Evolutionary conservation across 2,113 vertebrate genomes (phyloP).

Genomic region (Hepsetus odoe): DNA sequence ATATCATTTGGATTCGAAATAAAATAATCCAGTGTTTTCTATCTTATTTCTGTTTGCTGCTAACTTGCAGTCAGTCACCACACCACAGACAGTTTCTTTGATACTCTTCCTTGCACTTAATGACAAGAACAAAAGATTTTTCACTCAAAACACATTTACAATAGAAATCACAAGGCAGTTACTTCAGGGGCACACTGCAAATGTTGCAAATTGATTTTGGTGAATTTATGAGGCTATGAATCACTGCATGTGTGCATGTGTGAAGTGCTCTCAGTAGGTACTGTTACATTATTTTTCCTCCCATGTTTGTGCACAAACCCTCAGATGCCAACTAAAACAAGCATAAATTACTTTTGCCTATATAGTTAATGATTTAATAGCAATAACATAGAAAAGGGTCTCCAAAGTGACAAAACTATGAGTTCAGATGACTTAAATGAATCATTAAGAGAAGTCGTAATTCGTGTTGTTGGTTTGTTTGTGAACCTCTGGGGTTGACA

Average conservation of each 20-base stretch:
- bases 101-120: too few relatives aligned
- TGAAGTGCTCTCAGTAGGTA: slow-evolving; percentile 18
- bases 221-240: too few relatives aligned
- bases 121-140: too few relatives aligned
- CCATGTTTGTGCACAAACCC: background rate
- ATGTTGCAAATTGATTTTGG: too few relatives aligned
- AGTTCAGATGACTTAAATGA: slow-evolving; percentile 40
- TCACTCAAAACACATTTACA: too few relatives aligned
- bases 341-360: slow-evolving; percentile 25
- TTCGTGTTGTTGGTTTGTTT: slow-evolving; percentile 49
- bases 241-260: background rate
- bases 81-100: too few relatives aligned
- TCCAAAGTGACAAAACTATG: slow-evolving; percentile 9
- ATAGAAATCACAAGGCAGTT: too few relatives aligned
- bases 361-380: slow-evolving; percentile 42
- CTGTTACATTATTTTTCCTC: background rate
- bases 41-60: too few relatives aligned
- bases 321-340: slow-evolving; percentile 36
- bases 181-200: too few relatives aligned
- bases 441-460: slow-evolving; percentile 22
- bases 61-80: too few relatives aligned
- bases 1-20: too few relatives aligned
- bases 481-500: slow-evolving; percentile 22
- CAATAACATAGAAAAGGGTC: slow-evolving; percentile 39
- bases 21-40: too few relatives aligned